Percentiles rank a stretch among this genome's conserved stretches.
These are phyloP conservation scores for Entomyzon cyanotis DNA, from an alignment of 2,113 vertebrate species.

Conservation along the genomic window DNA sequence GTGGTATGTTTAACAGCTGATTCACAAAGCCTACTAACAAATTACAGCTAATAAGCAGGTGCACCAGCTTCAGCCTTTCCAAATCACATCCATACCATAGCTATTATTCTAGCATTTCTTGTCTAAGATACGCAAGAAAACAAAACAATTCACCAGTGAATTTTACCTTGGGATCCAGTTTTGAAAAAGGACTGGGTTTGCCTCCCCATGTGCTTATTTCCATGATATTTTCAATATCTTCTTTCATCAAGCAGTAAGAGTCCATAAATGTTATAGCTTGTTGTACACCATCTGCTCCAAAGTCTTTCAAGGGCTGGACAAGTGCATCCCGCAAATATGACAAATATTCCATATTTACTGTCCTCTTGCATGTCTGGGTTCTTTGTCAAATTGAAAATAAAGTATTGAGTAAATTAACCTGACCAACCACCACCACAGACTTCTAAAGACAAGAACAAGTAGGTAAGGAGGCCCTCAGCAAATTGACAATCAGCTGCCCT, in stretches of 20 bases:
- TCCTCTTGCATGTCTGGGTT: constrained; percentile 84
- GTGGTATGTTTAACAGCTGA: neutral
- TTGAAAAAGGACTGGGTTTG: constrained; percentile 87
- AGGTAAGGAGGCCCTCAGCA: neutral
- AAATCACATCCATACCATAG: neutral
- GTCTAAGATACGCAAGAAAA: neutral
- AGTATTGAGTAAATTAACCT: neutral
- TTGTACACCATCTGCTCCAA: constrained; percentile 82
- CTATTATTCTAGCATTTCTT: neutral
- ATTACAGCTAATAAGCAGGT: neutral
- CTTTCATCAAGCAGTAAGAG: constrained; percentile 88
- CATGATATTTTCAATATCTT: constrained; percentile 95
- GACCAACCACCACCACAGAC: neutral
- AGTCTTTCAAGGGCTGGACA: constrained; percentile 80
- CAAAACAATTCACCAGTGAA: neutral
- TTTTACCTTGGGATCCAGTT: constrained; percentile 91
- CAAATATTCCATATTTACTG: constrained; percentile 91
- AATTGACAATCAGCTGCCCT: neutral
- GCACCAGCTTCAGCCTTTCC: neutral
- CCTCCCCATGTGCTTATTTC: constrained; percentile 90
- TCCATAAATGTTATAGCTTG: constrained; percentile 86
- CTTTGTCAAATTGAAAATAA: constrained; percentile 67
- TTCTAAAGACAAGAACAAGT: neutral
- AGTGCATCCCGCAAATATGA: constrained; percentile 81
- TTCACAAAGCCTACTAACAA: neutral